A percentile compares a stretch with the other conserved stretches of the same genome.
Evolutionary conservation across 2,797 vertebrate species (phyloP).

Genomic region (Danio choprae): DNA sequence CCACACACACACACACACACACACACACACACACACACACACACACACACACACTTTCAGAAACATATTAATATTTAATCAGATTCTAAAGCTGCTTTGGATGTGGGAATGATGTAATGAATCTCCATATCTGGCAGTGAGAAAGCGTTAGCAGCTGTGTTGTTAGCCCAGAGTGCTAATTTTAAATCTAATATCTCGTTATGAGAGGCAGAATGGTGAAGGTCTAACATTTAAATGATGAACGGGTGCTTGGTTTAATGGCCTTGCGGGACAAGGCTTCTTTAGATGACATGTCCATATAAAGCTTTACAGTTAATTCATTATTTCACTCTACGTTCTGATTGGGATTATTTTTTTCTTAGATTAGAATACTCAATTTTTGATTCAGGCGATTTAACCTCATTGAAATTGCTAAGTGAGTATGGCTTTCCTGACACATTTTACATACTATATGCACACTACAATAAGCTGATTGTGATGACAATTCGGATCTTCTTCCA

Average conservation of each 20-base stretch:
- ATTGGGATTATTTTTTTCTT: not conserved
- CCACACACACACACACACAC: not conserved
- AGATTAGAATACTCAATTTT: not conserved
- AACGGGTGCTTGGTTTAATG: slow-evolving; percentile 16
- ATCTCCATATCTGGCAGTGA: slow-evolving; percentile 35
- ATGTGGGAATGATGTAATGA: slow-evolving; percentile 22
- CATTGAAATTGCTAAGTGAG: too few species aligned
- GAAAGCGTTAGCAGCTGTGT: slow-evolving; percentile 34
- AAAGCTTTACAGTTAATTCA: not conserved
- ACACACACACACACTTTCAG: not conserved
- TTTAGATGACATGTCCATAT: too few species aligned
- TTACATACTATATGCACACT: too few species aligned
- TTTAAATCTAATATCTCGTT: slow-evolving; percentile 26
- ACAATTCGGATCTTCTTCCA: too few species aligned
- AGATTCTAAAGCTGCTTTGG: slow-evolving; percentile 30
- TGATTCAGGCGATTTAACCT: too few species aligned
- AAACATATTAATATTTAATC: slow-evolving; percentile 51
- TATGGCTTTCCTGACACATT: too few species aligned
- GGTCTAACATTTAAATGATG: slow-evolving; percentile 25
- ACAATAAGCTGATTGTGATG: too few species aligned
- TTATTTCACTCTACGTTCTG: not conserved
- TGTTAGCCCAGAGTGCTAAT: slow-evolving; percentile 23
- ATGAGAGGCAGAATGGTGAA: slow-evolving; percentile 3
- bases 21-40: too few species aligned
- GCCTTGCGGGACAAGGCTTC: not conserved